phyloP scores from a whole-genome alignment of 2,888 invertebrate genomes.

The Ariolimax columbianus region DNA sequence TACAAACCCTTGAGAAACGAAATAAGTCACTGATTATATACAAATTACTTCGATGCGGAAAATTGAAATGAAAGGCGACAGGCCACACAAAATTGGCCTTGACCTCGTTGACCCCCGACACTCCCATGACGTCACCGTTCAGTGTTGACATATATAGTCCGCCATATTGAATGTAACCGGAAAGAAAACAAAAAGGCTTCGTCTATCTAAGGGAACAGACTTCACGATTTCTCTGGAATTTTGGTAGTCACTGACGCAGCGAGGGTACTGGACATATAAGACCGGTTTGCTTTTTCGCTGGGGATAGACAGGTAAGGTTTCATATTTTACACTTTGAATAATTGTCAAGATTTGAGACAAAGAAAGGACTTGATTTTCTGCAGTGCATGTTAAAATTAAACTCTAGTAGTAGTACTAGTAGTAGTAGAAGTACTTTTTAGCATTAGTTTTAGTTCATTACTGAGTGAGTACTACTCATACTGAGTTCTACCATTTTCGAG shows the following conservation, averaged over 20 bases:
- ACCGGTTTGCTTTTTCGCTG: not conserved
- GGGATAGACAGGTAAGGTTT: not conserved
- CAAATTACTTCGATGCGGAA: too few relatives aligned
- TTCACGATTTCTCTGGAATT: not conserved
- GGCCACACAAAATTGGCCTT: constrained; percentile 30
- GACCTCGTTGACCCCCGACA: constrained; percentile 39
- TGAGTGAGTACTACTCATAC: too few relatives aligned
- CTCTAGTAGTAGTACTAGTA: too few relatives aligned
- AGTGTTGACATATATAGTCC: constrained; percentile 40
- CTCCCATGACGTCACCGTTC: constrained; percentile 39
- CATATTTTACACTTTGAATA: not conserved
- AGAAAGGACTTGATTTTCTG: not conserved
- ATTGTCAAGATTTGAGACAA: constrained; percentile 11
- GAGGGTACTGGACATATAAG: not conserved
- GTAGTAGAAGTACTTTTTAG: too few relatives aligned
- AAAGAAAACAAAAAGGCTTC: constrained; percentile 43
- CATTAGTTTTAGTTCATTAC: too few relatives aligned
- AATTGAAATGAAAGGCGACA: too few relatives aligned
- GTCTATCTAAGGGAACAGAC: not conserved
- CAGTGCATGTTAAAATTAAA: too few relatives aligned
- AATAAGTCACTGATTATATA: too few relatives aligned
- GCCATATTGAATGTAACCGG: constrained; percentile 51
- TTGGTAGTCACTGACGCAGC: constrained; percentile 14
- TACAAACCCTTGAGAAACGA: too few relatives aligned
- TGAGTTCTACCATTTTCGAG: too few relatives aligned